phyloP scores from a whole-genome alignment of 1,140 invertebrate genomes.

The Pseudomyrmex cubaensis region DNA sequence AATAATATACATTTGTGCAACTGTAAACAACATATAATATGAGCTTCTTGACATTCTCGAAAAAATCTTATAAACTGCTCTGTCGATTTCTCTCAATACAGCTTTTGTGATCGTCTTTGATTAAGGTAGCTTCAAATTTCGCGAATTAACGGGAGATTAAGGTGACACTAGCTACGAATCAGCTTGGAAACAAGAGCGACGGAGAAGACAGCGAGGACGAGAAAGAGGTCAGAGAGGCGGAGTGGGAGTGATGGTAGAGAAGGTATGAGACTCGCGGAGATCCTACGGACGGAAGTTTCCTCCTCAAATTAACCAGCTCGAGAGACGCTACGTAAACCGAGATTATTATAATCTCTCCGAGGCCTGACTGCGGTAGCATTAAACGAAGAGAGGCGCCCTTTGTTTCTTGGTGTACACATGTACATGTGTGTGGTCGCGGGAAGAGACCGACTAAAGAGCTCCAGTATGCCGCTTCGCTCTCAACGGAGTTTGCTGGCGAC shows the following conservation, averaged over 20 bases:
- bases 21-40: too few relatives aligned
- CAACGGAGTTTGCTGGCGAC: constrained; percentile 60
- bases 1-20: too few relatives aligned
- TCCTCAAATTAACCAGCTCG: constrained; percentile 83
- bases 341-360: constrained; percentile 85
- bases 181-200: constrained; percentile 67
- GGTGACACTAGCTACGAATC: constrained; percentile 72
- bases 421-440: constrained; percentile 26
- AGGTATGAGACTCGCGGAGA: constrained; percentile 70
- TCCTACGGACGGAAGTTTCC: constrained; percentile 81
- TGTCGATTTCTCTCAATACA: background rate
- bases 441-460: constrained; percentile 31
- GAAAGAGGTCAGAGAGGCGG: constrained; percentile 60
- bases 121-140: constrained; percentile 65
- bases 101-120: constrained; percentile 57
- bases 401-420: constrained; percentile 64
- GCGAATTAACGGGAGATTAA: constrained; percentile 79
- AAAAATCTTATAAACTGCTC: background rate
- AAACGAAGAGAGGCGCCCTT: constrained; percentile 83
- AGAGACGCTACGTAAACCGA: constrained; percentile 84
- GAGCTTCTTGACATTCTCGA: too few relatives aligned
- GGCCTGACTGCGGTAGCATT: constrained; percentile 84
- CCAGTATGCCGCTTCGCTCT: constrained; percentile 20
- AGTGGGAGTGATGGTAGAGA: constrained; percentile 27
- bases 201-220: constrained; percentile 21